These are phyloP conservation scores for Cariama cristata DNA, from an alignment of 2,113 vertebrate genomes.

Conservation along the genomic window DNA sequence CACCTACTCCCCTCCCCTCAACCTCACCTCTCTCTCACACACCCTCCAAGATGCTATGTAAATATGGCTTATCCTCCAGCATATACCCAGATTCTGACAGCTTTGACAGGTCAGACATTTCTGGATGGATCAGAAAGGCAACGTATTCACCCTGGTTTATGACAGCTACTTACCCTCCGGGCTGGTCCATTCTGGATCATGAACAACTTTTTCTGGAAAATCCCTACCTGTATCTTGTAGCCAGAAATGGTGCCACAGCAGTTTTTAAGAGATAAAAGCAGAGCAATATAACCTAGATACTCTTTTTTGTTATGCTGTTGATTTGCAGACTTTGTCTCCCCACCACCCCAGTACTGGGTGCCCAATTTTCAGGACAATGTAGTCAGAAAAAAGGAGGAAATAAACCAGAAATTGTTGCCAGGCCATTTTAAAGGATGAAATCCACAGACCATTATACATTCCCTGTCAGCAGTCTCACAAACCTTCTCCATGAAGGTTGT, in stretches of 20 bases:
- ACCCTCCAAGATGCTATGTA: background rate
- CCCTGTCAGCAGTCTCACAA: background rate
- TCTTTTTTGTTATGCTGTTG: background rate
- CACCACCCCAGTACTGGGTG: background rate
- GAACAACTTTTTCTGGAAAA: background rate
- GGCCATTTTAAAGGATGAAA: background rate
- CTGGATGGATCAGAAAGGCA: background rate
- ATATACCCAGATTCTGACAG: background rate
- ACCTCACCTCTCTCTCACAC: background rate
- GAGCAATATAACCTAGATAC: background rate
- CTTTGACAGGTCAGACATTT: background rate
- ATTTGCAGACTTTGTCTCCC: background rate
- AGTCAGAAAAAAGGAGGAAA: background rate
- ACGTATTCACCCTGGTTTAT: background rate
- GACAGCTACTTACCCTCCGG: background rate
- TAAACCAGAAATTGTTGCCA: background rate
- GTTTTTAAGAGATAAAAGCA: background rate
- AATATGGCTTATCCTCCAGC: background rate
- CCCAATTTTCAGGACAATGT: background rate
- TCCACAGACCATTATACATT: background rate
- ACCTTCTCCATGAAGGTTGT: background rate
- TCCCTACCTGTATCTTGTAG: background rate
- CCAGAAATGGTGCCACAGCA: background rate
- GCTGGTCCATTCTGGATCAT: background rate
- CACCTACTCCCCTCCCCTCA: background rate